These are phyloP conservation scores for Anoplopoma fimbria DNA, from an alignment of 2,113 vertebrate genomes.

Conservation along the genomic window DNA sequence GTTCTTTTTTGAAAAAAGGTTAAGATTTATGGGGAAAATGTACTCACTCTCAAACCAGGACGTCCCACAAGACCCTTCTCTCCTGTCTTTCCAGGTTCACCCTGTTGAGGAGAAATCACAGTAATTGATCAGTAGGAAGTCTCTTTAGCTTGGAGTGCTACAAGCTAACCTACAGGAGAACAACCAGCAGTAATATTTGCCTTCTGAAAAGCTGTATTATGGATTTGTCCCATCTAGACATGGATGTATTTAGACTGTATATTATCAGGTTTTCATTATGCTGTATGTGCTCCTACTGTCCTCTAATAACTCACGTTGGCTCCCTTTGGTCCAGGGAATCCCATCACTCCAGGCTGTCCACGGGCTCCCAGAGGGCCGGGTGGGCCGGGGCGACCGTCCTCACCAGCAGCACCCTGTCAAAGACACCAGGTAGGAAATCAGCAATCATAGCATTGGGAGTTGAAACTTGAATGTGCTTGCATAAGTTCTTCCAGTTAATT, in stretches of 20 bases:
- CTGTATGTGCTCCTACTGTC: not conserved
- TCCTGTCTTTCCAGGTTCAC: constrained; percentile 93
- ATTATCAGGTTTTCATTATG: not conserved
- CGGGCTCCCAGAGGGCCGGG: constrained; percentile 94
- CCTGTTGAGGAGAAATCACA: constrained; percentile 81
- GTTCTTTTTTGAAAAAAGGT: not conserved
- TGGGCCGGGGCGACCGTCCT: constrained; percentile 95
- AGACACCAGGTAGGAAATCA: constrained; percentile 20
- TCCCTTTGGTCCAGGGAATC: constrained; percentile 98
- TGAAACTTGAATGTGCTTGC: not conserved
- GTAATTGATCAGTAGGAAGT: not conserved
- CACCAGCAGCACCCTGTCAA: constrained; percentile 89
- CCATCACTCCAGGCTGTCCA: constrained; percentile 98
- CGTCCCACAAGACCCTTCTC: constrained; percentile 95
- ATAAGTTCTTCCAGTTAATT: not conserved
- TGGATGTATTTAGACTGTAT: not conserved
- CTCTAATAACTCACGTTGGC: constrained; percentile 84
- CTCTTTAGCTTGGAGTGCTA: not conserved
- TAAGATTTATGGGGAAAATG: not conserved
- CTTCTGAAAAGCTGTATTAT: not conserved
- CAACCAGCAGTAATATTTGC: not conserved
- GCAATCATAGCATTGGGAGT: not conserved
- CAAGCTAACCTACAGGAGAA: not conserved
- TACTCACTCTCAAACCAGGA: constrained; percentile 92
- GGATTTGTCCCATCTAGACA: not conserved